Base-by-base conservation (phyloP, 2,888 invertebrate species). In the Heliconius ismenius region DNA sequence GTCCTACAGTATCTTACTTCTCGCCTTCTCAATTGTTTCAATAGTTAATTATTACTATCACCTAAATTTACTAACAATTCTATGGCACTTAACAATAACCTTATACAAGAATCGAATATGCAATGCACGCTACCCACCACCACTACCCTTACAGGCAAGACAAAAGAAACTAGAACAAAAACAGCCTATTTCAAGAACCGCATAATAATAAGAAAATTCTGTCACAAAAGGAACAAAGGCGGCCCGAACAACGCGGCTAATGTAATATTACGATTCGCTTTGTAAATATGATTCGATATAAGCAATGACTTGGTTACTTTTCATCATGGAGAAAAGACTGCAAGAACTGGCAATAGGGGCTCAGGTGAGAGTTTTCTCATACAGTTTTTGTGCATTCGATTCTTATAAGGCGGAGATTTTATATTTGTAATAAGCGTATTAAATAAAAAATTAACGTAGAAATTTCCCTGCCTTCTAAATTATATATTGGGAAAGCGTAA, bases 251-350 rank as follows among this genome's bases (percentile, higher is more conserved):
- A 79, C 76, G 75, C 73, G 80, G 75, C 74, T 76, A 73, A 81
- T 79, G 79, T 82, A 81, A 81, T 79, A 80, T 81, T 76, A 77
- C 77, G 70, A 76, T 75, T 75, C 54, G 62, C 78, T 81, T 83
- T 84, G 83, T 82, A 62, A 70, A 70, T 65, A 78, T 83, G 83
- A 83, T 81, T 81, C 78, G 81, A 81, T 80, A 80, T 78, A 77
- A 81, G 80, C 74, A 74, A 77, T 79, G 81, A 81, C 79, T 79
- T n/a, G 60, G 28, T 64, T 76, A 54, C 24, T 76, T 64, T 70
- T 21, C 36, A 36, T 58, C 21, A 32, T 70, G 32, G 32, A 36
- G 39, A n/a, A 49, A 49, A 18, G 7, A 7, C 18, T 32, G 32
- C 32, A 32, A 32, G 32, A 32, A 32, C 32, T 32, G 32, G 18